A percentile compares a stretch with the other conserved stretches of the same genome.
phyloP scores from a whole-genome alignment of 2,797 vertebrate species.

The Antennarius maculatus region DNA sequence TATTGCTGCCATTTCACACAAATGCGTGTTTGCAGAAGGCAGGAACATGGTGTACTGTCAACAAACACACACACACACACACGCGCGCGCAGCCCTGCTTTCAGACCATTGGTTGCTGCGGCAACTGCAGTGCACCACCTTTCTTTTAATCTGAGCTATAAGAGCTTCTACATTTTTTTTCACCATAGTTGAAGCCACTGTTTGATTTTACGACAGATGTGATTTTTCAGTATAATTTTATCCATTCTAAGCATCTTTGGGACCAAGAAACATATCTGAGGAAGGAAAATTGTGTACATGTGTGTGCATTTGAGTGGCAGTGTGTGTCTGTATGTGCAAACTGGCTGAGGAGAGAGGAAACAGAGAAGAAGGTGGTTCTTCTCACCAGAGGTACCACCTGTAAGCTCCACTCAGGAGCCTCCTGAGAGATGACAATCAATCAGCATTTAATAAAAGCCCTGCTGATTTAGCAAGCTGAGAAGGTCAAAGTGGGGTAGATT shows the following conservation, averaged over 20 bases:
- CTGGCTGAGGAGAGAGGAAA: conserved; percentile 38
- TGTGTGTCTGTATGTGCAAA: conserved; percentile 14
- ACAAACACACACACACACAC: neutral
- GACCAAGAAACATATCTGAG: no score
- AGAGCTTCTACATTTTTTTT: conserved; percentile 54
- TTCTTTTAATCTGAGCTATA: conserved; percentile 65
- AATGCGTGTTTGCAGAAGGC: conserved; percentile 50
- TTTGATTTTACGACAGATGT: conserved; percentile 22
- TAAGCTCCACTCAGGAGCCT: conserved; percentile 77
- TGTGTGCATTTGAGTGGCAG: neutral
- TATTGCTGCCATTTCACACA: conserved; percentile 25
- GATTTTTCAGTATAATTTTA: neutral
- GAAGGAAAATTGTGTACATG: no score
- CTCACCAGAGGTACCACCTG: conserved; percentile 78
- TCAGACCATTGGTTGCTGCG: conserved; percentile 66
- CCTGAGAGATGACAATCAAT: conserved; percentile 82
- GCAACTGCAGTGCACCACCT: conserved; percentile 66
- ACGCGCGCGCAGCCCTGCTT: conserved; percentile 39
- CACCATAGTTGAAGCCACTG: conserved; percentile 32
- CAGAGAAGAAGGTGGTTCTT: conserved; percentile 53
- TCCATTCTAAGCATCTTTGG: neutral
- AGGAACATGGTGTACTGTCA: conserved; percentile 35
- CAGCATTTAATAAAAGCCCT: conserved; percentile 77
- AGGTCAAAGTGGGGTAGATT: conserved; percentile 62
- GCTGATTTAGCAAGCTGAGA: conserved; percentile 54